A percentile compares a stretch with the other conserved stretches of the same genome.
These are phyloP conservation scores for Dasyurus viverrinus DNA, from an alignment of 2,113 vertebrate species.

Conservation along the genomic window DNA sequence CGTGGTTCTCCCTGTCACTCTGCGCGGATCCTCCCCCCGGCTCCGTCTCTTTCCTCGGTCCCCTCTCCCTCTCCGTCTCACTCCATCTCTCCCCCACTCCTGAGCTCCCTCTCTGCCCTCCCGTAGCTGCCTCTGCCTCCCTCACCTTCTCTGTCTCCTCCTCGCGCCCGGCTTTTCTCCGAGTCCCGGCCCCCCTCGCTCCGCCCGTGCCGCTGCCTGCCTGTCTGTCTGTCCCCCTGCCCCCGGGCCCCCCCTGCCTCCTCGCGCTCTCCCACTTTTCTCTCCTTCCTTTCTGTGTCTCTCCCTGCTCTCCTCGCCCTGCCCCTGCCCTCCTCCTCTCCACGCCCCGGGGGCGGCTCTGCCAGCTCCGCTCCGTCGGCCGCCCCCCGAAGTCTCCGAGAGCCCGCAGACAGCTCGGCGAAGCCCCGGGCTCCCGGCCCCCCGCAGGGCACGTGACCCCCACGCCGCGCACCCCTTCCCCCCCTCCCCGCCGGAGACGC, in stretches of 20 bases:
- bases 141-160: neutral
- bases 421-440: conserved; percentile 28
- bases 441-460: conserved; percentile 40
- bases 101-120: neutral
- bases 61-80: too few species aligned
- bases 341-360: conserved; percentile 49
- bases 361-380: conserved; percentile 33
- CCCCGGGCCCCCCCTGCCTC: conserved; percentile 38
- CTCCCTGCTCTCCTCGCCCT: conserved; percentile 9
- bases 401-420: neutral
- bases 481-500: neutral
- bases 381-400: conserved; percentile 3
- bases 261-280: conserved; percentile 50
- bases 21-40: conserved; percentile 44
- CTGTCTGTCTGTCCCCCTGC: neutral
- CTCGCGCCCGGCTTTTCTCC: neutral
- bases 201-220: neutral
- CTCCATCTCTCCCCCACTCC: neutral
- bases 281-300: conserved; percentile 35
- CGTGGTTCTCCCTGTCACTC: neutral
- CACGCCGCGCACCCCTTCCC: neutral
- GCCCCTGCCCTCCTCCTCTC: conserved; percentile 34
- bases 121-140: conserved; percentile 34
- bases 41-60: neutral
- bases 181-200: neutral